Conservation (phyloP, 2,888 invertebrate species). For the Cosmia pyralina region DNA sequence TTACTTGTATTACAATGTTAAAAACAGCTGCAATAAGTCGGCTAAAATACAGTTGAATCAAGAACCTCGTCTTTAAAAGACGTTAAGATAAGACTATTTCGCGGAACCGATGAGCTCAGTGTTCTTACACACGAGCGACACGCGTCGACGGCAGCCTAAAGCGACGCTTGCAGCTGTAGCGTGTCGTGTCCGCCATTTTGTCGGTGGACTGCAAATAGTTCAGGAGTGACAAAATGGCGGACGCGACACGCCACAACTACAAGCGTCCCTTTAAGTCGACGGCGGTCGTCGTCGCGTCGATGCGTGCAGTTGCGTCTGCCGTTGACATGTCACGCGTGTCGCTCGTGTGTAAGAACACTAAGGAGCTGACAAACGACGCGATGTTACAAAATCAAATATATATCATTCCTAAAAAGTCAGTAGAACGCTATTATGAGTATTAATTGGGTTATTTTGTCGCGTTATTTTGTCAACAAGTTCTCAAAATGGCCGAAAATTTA, state of each 20-base stretch:
- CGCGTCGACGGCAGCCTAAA: too few relatives aligned
- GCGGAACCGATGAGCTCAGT: background rate
- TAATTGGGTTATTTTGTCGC: background rate
- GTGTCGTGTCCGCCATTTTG: too few relatives aligned
- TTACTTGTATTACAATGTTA: background rate
- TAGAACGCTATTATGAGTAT: constrained; percentile 18
- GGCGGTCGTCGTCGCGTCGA: too few relatives aligned
- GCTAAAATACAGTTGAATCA: background rate
- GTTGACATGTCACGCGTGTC: too few relatives aligned
- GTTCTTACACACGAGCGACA: too few relatives aligned
- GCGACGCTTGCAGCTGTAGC: too few relatives aligned
- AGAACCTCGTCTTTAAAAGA: constrained; percentile 1
- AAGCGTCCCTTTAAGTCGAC: too few relatives aligned
- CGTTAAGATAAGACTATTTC: constrained; percentile 25
- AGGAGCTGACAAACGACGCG: background rate
- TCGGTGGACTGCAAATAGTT: too few relatives aligned
- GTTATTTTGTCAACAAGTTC: background rate
- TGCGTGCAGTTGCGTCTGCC: too few relatives aligned
- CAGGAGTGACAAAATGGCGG: too few relatives aligned
- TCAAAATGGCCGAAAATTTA: background rate
- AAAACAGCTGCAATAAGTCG: background rate
- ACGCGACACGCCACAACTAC: too few relatives aligned
- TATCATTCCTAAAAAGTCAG: background rate
- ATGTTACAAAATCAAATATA: background rate
- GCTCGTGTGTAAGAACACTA: too few relatives aligned